Evolutionary conservation across 2,888 invertebrate species (phyloP), one percentile per base, ranked within the genome.

Genomic region (Julus scandinavius): DNA sequence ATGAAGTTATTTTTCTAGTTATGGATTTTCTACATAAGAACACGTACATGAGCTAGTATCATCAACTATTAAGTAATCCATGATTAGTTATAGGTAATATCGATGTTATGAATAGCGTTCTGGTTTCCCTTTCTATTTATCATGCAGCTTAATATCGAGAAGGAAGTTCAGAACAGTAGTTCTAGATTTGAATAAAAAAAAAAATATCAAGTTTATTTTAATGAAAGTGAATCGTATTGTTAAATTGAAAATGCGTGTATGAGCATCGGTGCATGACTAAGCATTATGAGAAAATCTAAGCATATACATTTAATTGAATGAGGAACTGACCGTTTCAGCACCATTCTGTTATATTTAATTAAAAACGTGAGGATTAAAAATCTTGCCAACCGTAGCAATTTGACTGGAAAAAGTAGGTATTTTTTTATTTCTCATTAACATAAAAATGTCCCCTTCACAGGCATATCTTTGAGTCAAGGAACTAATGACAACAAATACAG

Each of bases 361-460:
- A 63, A n/a, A 45, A 7, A n/a, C 6, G 63, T 63, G 63, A 63
- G 63, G 63, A 63, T 63, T 63, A 63, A 63, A 54, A 45, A 45
- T 15, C 7, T 63, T 63, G n/a, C 63, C 63, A 63, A 63, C 63
- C 63, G 63, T n/a, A n/a, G 17, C 63, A n/a, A 63, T 17, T 63
- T 2, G 3, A 7, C n/a, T 5, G 9, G 9, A 54, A 63, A 63
- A 45, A 63, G n/a, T 6, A 63, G 17, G 17, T n/a, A 63, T 63
- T 63, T 63, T 63, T 63, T 17, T 63, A 45, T 45, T 45, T 5
- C 5, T 45, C 45, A 45, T n/a, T 63, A 63, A 7, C 63, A n/a
- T n/a, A 63, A 63, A 63, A 63, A 63, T 63, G 63, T 63, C 63
- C 63, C 63, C 13, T 63, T n/a, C 63, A n/a, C 63, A 63, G 4